Percentiles rank a stretch among this genome's conserved stretches.
phyloP scores from a whole-genome alignment of 2,113 vertebrate genomes.

The Stigmatopora argus region DNA sequence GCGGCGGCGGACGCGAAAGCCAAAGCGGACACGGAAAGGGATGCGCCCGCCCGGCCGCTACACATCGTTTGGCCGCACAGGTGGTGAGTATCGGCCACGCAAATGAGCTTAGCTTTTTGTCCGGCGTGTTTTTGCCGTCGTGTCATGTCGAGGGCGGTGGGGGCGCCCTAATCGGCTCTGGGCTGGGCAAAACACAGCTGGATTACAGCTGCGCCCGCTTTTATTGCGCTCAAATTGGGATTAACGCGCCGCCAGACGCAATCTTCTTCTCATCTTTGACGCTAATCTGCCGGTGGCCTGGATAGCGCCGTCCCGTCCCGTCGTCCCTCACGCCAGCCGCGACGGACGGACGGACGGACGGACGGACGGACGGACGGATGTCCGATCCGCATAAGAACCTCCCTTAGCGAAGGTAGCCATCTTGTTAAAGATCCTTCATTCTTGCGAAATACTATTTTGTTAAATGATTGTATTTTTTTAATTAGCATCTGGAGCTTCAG shows the following conservation, averaged over 20 bases:
- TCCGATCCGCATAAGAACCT: no score
- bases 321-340: no score
- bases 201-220: conserved; percentile 75
- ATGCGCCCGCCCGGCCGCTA: conserved; percentile 63
- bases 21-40: neutral
- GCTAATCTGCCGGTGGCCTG: conserved; percentile 97
- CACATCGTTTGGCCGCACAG: conserved; percentile 91
- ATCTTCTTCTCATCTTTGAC: conserved; percentile 75
- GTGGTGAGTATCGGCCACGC: conserved; percentile 76
- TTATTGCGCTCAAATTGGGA: conserved; percentile 81
- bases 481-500: no score
- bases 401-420: no score
- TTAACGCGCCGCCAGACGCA: conserved; percentile 64
- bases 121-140: conserved; percentile 34
- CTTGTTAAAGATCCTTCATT: no score
- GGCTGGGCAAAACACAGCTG: conserved; percentile 72
- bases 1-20: no score
- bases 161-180: conserved; percentile 72
- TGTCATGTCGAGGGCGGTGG: conserved; percentile 54
- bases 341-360: no score
- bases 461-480: no score
- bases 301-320: conserved; percentile 61
- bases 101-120: conserved; percentile 43
- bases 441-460: no score
- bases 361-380: no score